Percentiles rank a stretch among this genome's conserved stretches.
phyloP scores from a whole-genome alignment of 2,888 invertebrate species.

The Sminthurides aquaticus region DNA sequence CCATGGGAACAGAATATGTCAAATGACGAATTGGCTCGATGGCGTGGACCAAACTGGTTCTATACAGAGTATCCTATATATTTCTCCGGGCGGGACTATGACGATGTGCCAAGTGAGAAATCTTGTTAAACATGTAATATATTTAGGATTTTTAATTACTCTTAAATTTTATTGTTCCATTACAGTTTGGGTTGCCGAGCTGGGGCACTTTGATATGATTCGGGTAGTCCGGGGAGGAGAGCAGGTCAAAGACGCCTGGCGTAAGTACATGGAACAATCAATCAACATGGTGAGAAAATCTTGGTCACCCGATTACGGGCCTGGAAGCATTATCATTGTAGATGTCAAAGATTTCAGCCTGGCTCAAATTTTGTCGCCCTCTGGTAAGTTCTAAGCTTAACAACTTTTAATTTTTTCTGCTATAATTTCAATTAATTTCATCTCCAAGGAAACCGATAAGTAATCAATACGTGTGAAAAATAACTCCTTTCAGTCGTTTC shows the following conservation, averaged over 20 bases:
- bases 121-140: background rate
- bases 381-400: too few species aligned
- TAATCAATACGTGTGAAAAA: too few species aligned
- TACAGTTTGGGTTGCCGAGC: slow-evolving; percentile 9
- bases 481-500: too few species aligned
- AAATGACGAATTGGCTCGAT: background rate
- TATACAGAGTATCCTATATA: background rate
- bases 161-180: background rate
- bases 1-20: background rate
- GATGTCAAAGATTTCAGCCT: too few species aligned
- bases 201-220: background rate
- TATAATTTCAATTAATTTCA: too few species aligned
- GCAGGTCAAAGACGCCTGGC: background rate
- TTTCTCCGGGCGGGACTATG: background rate
- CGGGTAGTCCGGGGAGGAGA: background rate
- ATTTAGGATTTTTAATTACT: background rate
- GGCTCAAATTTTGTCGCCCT: too few species aligned
- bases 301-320: too few species aligned
- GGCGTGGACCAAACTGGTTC: background rate
- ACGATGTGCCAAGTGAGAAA: background rate
- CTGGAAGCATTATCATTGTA: too few species aligned
- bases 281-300: too few species aligned
- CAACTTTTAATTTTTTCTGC: too few species aligned
- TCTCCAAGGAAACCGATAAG: too few species aligned
- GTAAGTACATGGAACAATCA: too few species aligned